A percentile compares a stretch with the other conserved stretches of the same genome.
Evolutionary conservation across 2,113 vertebrate genomes (phyloP).

Genomic region (Panurus biarmicus): DNA sequence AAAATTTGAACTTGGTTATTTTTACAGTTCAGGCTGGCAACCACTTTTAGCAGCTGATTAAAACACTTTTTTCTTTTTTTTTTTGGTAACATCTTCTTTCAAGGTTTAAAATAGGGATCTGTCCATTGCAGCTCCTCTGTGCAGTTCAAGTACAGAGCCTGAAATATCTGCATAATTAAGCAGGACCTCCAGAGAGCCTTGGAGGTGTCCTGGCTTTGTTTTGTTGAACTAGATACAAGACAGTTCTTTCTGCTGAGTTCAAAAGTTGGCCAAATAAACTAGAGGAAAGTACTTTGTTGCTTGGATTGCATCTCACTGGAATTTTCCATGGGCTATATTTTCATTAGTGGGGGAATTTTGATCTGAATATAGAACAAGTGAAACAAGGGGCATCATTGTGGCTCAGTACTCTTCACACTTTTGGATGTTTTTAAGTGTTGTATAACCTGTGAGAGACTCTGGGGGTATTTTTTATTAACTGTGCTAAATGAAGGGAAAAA

Average conservation of each 20-base stretch:
- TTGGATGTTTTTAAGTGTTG: accelerated
- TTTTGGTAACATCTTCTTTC: background rate
- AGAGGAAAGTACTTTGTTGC: background rate
- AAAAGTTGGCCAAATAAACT: background rate
- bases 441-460: background rate
- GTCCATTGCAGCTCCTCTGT: background rate
- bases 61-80: background rate
- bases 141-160: background rate
- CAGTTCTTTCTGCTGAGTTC: background rate
- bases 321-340: background rate
- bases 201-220: background rate
- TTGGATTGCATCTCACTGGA: background rate
- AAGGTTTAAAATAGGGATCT: background rate
- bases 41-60: background rate
- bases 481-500: background rate
- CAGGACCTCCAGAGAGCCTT: background rate
- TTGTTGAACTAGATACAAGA: background rate
- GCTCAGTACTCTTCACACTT: background rate
- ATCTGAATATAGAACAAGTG: background rate
- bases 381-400: background rate
- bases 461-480: background rate
- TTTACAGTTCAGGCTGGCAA: background rate
- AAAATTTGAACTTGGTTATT: background rate
- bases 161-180: constrained; percentile 1
- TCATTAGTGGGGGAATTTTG: background rate